Conservation (phyloP, 2,113 vertebrate genomes). For the Mixornis gularis region DNA sequence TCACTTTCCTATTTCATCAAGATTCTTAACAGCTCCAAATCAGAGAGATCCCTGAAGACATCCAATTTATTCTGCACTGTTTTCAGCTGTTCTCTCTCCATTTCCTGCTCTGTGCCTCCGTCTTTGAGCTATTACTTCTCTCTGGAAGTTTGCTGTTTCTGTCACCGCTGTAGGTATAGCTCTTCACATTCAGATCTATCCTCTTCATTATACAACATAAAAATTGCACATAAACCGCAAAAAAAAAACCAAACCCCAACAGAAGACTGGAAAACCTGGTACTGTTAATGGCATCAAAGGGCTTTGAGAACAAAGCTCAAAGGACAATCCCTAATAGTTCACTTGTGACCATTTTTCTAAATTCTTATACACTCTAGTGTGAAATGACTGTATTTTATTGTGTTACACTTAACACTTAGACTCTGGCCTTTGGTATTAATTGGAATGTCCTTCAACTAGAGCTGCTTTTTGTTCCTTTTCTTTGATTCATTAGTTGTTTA, state of each 20-base stretch:
- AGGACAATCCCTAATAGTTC: constrained; percentile 6
- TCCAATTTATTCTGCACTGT: not conserved
- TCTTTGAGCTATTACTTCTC: not conserved
- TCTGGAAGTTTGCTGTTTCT: not conserved
- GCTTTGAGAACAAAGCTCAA: constrained; percentile 14
- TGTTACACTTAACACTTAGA: constrained; percentile 10
- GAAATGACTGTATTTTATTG: constrained; percentile 11
- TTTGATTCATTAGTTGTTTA: constrained; percentile 74
- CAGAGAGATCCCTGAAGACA: not conserved
- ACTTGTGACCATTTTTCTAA: not conserved
- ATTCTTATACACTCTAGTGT: not conserved
- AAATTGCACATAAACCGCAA: not conserved
- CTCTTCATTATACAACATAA: not conserved
- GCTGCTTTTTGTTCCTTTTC: constrained; percentile 49
- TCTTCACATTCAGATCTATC: not conserved
- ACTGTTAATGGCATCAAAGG: not conserved
- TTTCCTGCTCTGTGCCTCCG: not conserved
- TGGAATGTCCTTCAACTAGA: constrained; percentile 45
- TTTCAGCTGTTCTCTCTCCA: not conserved
- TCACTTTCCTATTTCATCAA: not conserved
- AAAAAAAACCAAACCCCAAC: not conserved
- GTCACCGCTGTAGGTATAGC: not conserved
- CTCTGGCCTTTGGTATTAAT: constrained; percentile 14
- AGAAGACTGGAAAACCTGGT: not conserved
- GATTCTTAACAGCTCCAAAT: not conserved